phyloP scores from a whole-genome alignment of 2,888 invertebrate species.

The Polyommatus iphigenia region DNA sequence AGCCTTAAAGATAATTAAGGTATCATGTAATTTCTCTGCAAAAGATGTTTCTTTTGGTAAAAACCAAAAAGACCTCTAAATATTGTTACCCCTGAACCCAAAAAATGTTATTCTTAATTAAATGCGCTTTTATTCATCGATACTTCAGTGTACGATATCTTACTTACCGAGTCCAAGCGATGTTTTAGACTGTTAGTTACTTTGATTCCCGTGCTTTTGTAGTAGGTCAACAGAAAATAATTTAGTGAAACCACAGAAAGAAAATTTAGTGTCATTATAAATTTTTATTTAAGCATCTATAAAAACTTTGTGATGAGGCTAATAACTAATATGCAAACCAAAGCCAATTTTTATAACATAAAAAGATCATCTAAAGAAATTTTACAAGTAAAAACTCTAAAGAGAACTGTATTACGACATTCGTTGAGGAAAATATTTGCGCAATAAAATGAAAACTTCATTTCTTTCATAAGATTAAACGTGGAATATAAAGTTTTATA shows the following conservation, averaged over 20 bases:
- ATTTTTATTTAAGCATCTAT: background rate
- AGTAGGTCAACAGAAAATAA: background rate
- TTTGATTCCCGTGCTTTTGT: background rate
- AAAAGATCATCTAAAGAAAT: background rate
- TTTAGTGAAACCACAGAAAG: background rate
- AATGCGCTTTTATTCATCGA: no score
- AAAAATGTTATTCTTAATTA: no score
- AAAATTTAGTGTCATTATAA: background rate
- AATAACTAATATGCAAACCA: background rate
- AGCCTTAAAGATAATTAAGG: conserved; percentile 45
- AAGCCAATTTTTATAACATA: background rate
- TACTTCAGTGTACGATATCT: no score
- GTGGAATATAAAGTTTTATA: background rate
- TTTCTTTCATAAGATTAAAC: background rate
- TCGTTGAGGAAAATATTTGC: background rate
- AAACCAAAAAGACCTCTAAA: no score
- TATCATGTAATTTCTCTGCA: background rate
- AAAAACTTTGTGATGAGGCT: no score
- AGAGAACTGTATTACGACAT: background rate
- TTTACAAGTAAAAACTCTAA: background rate
- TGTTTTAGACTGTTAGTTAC: background rate
- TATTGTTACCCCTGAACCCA: no score
- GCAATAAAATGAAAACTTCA: background rate
- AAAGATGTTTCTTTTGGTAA: no score
- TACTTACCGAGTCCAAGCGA: background rate